Evolutionary conservation across 2,797 vertebrate species (phyloP).

Genomic region (Crenichthys baileyi): DNA sequence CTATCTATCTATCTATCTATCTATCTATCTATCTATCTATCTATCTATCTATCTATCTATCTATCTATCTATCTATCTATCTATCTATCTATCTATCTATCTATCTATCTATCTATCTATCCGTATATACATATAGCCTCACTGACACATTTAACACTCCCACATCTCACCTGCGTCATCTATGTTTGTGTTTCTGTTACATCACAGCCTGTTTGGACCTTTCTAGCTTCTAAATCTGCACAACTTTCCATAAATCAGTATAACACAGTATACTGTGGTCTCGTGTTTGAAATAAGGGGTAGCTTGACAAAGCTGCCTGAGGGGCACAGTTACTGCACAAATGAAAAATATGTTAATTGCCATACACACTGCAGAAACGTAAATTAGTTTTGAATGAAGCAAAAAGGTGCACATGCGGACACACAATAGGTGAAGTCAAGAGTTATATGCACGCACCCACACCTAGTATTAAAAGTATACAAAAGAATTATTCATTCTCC

Average conservation of each 20-base stretch:
- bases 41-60: too few species aligned
- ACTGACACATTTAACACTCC: constrained; percentile 18
- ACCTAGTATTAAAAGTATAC: constrained; percentile 6
- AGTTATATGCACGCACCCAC: background rate
- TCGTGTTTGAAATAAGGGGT: constrained; percentile 46
- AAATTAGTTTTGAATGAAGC: constrained; percentile 46
- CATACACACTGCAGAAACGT: constrained; percentile 24
- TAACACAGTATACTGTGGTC: constrained; percentile 5
- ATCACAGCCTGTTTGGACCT: constrained; percentile 19
- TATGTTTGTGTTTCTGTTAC: constrained; percentile 20
- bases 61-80: too few species aligned
- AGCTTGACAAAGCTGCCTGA: constrained; percentile 45
- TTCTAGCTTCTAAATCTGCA: constrained; percentile 12
- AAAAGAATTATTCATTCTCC: constrained; percentile 9
- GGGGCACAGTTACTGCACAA: constrained; percentile 50
- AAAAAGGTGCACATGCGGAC: background rate
- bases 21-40: too few species aligned
- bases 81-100: too few species aligned
- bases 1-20: too few species aligned
- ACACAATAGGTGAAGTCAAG: background rate
- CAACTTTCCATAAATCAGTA: constrained; percentile 37
- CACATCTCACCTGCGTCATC: constrained; percentile 31
- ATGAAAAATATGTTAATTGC: constrained; percentile 67
- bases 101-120: too few species aligned
- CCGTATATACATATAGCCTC: constrained; percentile 24